Evolutionary conservation across 2,888 invertebrate genomes (phyloP).

Genomic region (Cosmia trapezina): DNA sequence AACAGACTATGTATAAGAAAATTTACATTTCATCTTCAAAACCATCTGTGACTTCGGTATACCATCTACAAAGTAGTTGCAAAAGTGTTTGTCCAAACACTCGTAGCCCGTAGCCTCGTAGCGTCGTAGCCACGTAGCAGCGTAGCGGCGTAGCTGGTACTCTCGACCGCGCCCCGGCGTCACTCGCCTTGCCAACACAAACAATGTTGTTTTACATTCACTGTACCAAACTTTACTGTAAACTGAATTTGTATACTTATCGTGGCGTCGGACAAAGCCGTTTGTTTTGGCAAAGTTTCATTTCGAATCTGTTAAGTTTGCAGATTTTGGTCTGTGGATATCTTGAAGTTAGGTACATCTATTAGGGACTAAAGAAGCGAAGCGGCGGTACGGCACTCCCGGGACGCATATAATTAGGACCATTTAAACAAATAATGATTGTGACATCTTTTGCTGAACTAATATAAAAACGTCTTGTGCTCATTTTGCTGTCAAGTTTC

Average conservation of each 20-base stretch:
- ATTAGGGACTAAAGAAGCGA: too few species aligned
- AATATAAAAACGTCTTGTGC: too few species aligned
- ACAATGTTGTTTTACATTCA: slow-evolving; percentile 46
- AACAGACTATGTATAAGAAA: not conserved
- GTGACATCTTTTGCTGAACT: not conserved
- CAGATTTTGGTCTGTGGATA: not conserved
- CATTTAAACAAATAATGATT: not conserved
- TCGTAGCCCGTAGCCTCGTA: slow-evolving; percentile 25
- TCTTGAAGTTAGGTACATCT: not conserved
- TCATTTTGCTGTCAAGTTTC: too few species aligned
- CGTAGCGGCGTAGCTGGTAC: slow-evolving; percentile 13
- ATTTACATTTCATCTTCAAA: not conserved
- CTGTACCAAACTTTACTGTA: slow-evolving; percentile 46
- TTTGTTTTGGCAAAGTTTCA: slow-evolving; percentile 38
- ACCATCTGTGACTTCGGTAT: not conserved
- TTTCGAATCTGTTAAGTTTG: slow-evolving; percentile 13
- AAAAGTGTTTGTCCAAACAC: slow-evolving; percentile 37
- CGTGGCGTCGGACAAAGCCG: slow-evolving; percentile 28
- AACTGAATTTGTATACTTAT: slow-evolving; percentile 48
- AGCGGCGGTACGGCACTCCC: too few species aligned
- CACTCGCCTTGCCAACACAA: slow-evolving; percentile 47
- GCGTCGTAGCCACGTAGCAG: slow-evolving; percentile 11
- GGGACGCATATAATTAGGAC: not conserved
- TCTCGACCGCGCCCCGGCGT: slow-evolving; percentile 15
- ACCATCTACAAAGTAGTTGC: slow-evolving; percentile 10